phyloP scores from a whole-genome alignment of 2,888 invertebrate species.

The Chironomus riparius region DNA sequence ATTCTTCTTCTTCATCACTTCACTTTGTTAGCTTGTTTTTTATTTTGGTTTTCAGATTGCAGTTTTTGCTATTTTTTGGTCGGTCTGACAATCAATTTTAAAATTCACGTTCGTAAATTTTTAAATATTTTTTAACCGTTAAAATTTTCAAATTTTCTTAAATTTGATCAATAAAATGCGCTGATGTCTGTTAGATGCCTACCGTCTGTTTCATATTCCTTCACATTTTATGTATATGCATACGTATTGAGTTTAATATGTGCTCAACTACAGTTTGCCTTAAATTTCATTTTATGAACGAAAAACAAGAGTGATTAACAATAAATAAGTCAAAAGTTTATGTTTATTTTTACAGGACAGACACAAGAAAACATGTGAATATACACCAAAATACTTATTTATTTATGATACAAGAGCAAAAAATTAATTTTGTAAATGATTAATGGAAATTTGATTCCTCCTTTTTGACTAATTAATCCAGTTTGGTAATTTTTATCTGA shows the following conservation, averaged over 20 bases:
- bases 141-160: too few species aligned
- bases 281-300: background rate
- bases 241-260: background rate
- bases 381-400: background rate
- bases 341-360: background rate
- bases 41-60: background rate
- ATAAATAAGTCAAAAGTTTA: background rate
- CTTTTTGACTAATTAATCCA: slow-evolving; percentile 13
- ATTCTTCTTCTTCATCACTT: background rate
- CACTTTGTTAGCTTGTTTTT: background rate
- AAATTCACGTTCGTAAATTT: too few species aligned
- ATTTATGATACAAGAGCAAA: background rate
- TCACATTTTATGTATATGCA: background rate
- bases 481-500: background rate
- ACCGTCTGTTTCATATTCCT: too few species aligned
- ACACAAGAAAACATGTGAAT: background rate
- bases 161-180: too few species aligned
- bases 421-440: slow-evolving; percentile 7
- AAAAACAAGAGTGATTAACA: background rate
- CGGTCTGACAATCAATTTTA: too few species aligned
- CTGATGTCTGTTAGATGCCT: too few species aligned
- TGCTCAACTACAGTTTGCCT: too few species aligned
- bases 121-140: too few species aligned
- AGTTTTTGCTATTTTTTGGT: background rate
- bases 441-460: slow-evolving; percentile 16